Evolutionary conservation across 2,888 invertebrate genomes (phyloP), one percentile per base, ranked within the genome.

Genomic region (Keiferia lycopersicella): DNA sequence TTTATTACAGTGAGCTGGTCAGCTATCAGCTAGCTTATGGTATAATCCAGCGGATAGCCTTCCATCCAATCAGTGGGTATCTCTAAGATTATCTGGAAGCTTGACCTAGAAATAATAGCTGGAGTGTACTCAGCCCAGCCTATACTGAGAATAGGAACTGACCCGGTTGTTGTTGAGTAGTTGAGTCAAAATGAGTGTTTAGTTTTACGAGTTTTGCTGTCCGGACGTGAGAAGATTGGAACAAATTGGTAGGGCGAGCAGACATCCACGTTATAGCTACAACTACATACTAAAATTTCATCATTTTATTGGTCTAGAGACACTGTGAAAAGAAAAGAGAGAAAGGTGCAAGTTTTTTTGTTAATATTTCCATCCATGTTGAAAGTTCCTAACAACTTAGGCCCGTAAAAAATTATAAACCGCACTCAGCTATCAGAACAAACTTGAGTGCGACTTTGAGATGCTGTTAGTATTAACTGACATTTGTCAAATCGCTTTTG

Each of bases 81-180:
- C 66, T 65, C 60, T 30, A 14, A 60, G 58, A 53, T 57, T 62
- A 66, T 66, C 64, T 64, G 38, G 18, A 56, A 45, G 60, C 62
- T 26, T 22, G 38, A 59, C 58, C 58, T 50, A 45, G 60, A 60
- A 26, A 63, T 56, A 34, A 53, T 67, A 66, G 68, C 68, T 70
- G 65, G 70, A 69, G 56, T 56, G n/a, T 26, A n/a, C 26, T 56
- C 10, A 26, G 56, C 56, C 56, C 56, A 74, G 78, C 78, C 78
- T 77, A 72, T 67, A 68, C 68, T 69, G 61, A 67, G 14, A 82
- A 76, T 72, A 81, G 81, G 82, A 82, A 79, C 72, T 80, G 82
- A 73, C 82, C 82, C 70, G 78, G 77, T 80, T 81, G 75, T 16
- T 61, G 58, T 71, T 69, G 71, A 76, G 75, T 73, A 72, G 72